Percentiles rank a stretch among this genome's conserved stretches.
phyloP scores from a whole-genome alignment of 2,797 vertebrate species.

The Pristis pectinata region DNA sequence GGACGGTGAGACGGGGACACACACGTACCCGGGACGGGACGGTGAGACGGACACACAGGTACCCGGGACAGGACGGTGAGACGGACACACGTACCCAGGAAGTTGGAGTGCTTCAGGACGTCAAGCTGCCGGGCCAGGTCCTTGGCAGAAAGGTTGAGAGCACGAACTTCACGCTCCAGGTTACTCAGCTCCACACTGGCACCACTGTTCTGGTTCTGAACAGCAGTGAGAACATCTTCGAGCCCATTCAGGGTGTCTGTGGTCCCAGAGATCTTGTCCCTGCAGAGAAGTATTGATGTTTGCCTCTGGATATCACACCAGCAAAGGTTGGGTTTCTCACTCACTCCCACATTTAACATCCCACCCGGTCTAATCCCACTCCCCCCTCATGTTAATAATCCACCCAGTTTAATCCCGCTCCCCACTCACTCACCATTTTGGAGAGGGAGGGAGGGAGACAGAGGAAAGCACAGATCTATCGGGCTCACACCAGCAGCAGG shows the following conservation, averaged over 20 bases:
- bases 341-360: not conserved
- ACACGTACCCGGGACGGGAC: too few relatives aligned
- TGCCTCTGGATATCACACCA: not conserved
- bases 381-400: not conserved
- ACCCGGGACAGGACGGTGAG: too few relatives aligned
- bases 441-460: too few relatives aligned
- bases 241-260: slow-evolving; percentile 77
- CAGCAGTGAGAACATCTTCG: slow-evolving; percentile 73
- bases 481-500: too few relatives aligned
- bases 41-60: too few relatives aligned
- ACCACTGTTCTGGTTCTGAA: slow-evolving; percentile 84
- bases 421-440: not conserved
- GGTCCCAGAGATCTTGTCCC: slow-evolving; percentile 74
- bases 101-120: slow-evolving; percentile 87
- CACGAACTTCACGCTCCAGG: slow-evolving; percentile 74
- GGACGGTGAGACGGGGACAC: too few relatives aligned
- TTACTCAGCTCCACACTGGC: slow-evolving; percentile 74
- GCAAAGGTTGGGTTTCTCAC: not conserved
- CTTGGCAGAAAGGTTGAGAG: slow-evolving; percentile 75
- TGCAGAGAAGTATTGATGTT: slow-evolving; percentile 44
- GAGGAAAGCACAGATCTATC: too few relatives aligned
- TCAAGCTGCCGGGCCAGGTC: slow-evolving; percentile 74
- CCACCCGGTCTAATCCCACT: not conserved
- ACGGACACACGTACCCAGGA: slow-evolving; percentile 85
- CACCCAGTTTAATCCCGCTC: not conserved